Base-by-base conservation (phyloP, 2,797 vertebrate species). In the Dendrocincla fuliginosa region DNA sequence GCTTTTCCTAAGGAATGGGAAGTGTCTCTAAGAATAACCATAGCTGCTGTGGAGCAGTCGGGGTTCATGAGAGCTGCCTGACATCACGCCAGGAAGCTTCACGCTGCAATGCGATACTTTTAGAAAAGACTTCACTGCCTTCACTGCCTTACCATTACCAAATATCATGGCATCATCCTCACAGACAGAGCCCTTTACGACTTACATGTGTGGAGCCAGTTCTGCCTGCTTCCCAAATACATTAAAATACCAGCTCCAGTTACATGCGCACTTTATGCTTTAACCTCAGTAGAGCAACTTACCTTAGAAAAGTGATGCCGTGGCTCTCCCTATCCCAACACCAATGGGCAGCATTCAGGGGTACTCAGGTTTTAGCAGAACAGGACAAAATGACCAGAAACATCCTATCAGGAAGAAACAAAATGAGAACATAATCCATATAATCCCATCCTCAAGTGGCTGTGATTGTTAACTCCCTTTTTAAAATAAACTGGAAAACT, bases 1-100 rank as follows among this genome's bases (percentile, higher is more conserved):
- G 94, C 74, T 90, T 87, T 95, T 96, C 67, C 74, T 89, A 90
- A 89, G 94, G 70, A 95, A 80, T 85, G 57, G 77, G 83, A 96
- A 90, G 77, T 28, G 59, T 64, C 89, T 94, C 67, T 91, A 90
- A 88, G 88, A 95, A 95, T 74, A 95, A 95, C 85, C 12, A 2
- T 90, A 75, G 55, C 76, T 95, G 70, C 87, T 79, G 74, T 4
- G 2, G 80, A 80, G 67, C 5, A 0, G 74, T 59, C 3, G 4
- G 88, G 88, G 94, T 90, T 95, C 83, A 61, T 5, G 4, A 91
- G 80, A 94, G 84, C 73, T 2, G 27, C 63, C 74, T 95, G 83
- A 93, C 91, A 88, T 82, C 93, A 77, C 3, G 6, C 80, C 91
- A 57, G 94, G 77, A 93, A 96, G 74, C 63, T 84, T 68, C 13